Conservation (phyloP, 2,113 vertebrate species). For the Dermatemys mawii region DNA sequence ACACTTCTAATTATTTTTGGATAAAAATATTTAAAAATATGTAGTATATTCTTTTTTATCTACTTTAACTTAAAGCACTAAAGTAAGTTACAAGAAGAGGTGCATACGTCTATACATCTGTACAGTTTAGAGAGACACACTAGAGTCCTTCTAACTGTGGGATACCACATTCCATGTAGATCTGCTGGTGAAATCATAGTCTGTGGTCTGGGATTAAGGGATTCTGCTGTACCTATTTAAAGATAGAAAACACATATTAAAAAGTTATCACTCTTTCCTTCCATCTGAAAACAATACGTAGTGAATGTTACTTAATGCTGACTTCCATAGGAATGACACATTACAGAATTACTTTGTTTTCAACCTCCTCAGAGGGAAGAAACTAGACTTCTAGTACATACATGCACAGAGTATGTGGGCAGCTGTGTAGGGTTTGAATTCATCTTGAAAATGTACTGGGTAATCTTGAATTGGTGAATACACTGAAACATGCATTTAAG, state of each 20-base stretch:
- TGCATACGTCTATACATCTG: constrained; percentile 96
- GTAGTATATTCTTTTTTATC: background rate
- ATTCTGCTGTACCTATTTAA: constrained; percentile 80
- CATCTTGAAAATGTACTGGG: background rate
- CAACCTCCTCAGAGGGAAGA: background rate
- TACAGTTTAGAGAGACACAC: constrained; percentile 98
- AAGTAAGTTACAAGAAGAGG: background rate
- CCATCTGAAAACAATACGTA: fast-evolving
- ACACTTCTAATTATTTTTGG: background rate
- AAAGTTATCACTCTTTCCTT: background rate
- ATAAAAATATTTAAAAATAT: background rate
- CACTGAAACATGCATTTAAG: background rate
- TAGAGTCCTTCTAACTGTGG: constrained; percentile 94
- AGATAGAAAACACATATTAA: constrained; percentile 21
- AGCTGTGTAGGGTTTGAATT: background rate
- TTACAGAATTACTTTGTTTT: background rate
- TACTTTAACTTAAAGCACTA: background rate
- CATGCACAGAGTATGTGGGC: background rate
- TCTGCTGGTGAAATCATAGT: constrained; percentile 93
- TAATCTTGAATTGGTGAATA: background rate
- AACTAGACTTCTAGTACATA: background rate
- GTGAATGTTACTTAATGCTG: background rate
- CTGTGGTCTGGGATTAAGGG: constrained; percentile 80
- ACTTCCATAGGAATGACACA: background rate
- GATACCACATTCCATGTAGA: constrained; percentile 99